Evolutionary conservation across 2,797 vertebrate genomes (phyloP).

Genomic region (Brachymystax lenok): DNA sequence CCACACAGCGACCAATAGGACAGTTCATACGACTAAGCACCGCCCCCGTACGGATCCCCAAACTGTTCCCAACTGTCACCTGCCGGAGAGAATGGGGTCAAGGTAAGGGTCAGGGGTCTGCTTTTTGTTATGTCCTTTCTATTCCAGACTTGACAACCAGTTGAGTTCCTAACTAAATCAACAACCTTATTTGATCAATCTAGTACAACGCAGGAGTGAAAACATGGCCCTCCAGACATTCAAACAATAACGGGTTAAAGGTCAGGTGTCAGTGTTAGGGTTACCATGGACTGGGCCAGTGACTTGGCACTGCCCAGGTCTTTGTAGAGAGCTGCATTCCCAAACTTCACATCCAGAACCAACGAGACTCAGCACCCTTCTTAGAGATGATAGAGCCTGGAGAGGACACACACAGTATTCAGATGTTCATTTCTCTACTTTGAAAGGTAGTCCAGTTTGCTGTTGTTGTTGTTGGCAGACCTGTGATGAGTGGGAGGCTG

Average conservation of each 20-base stretch:
- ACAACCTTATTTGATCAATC: too few relatives aligned
- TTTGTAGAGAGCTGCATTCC: slow-evolving; percentile 78
- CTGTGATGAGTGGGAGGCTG: slow-evolving; percentile 83
- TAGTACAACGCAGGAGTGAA: too few relatives aligned
- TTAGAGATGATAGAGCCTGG: slow-evolving; percentile 89
- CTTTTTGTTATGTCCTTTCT: too few relatives aligned
- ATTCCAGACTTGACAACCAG: too few relatives aligned
- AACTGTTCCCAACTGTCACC: slow-evolving; percentile 71
- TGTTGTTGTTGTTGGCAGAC: slow-evolving; percentile 55
- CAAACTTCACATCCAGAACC: slow-evolving; percentile 88
- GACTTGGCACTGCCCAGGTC: slow-evolving; percentile 70
- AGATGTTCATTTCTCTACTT: background rate
- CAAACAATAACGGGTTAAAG: background rate
- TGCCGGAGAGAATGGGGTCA: slow-evolving; percentile 36
- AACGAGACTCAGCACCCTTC: slow-evolving; percentile 84
- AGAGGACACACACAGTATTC: background rate
- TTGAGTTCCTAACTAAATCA: too few relatives aligned
- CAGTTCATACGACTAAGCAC: slow-evolving; percentile 81
- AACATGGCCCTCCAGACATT: background rate
- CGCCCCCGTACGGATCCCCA: slow-evolving; percentile 77
- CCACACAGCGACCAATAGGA: slow-evolving; percentile 79
- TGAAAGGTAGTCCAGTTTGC: background rate
- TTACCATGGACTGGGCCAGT: slow-evolving; percentile 79
- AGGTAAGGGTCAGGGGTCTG: background rate
- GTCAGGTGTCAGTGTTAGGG: background rate